Conservation (phyloP, 2,113 vertebrate genomes). For the Forbesichthys agassizii region DNA sequence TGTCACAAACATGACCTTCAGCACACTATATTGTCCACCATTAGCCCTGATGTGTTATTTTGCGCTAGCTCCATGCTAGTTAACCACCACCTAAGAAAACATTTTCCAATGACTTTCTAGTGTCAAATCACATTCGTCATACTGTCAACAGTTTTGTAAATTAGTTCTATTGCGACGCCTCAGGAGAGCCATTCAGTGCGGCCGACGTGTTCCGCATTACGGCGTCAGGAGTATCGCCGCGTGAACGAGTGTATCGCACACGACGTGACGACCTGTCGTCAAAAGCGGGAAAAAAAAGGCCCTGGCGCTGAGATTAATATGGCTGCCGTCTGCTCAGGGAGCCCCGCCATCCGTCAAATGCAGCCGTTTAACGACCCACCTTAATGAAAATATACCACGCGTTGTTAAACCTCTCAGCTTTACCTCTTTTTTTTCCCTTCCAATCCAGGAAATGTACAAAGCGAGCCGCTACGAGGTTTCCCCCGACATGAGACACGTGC, state of each 20-base stretch:
- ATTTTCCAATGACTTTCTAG: too few relatives aligned
- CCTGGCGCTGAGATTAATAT: slow-evolving; percentile 63
- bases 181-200: not conserved
- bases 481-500: slow-evolving; percentile 89
- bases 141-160: too few relatives aligned
- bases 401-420: slow-evolving; percentile 54
- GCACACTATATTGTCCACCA: too few relatives aligned
- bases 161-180: too few relatives aligned
- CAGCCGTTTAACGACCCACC: slow-evolving; percentile 51
- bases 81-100: too few relatives aligned
- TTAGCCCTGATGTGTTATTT: too few relatives aligned
- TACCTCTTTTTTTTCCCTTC: slow-evolving; percentile 10
- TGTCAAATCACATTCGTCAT: too few relatives aligned
- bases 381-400: slow-evolving; percentile 63
- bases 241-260: slow-evolving; percentile 26
- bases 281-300: slow-evolving; percentile 20
- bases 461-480: slow-evolving; percentile 93
- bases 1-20: too few relatives aligned
- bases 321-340: slow-evolving; percentile 37
- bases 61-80: too few relatives aligned
- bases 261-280: slow-evolving; percentile 55
- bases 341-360: slow-evolving; percentile 59
- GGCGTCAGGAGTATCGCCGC: slow-evolving; percentile 8
- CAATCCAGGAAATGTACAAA: slow-evolving; percentile 86
- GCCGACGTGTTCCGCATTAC: slow-evolving; percentile 1